Percentiles rank a stretch among this genome's conserved stretches.
phyloP scores from a whole-genome alignment of 1,140 invertebrate genomes.

The Doryteuthis pealeii region DNA sequence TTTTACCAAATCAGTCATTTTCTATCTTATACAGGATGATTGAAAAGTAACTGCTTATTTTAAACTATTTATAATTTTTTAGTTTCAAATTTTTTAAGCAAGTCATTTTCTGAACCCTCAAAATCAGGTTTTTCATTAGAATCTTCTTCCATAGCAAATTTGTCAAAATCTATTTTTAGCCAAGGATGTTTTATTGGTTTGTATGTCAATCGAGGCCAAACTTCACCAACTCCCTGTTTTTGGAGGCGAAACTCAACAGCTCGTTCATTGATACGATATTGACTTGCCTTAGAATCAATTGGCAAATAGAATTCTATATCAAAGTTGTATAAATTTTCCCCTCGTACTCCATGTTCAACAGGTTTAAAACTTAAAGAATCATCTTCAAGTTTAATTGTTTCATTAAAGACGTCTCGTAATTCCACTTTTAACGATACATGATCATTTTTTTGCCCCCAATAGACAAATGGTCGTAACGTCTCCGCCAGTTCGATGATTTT shows the following conservation, averaged over 20 bases:
- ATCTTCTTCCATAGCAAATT: constrained; percentile 71
- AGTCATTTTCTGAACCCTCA: no score
- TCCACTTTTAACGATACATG: no score
- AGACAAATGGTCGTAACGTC: no score
- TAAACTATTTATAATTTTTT: no score
- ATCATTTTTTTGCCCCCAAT: no score
- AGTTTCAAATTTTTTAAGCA: no score
- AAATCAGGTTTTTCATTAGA: constrained; percentile 60
- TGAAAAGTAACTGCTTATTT: no score
- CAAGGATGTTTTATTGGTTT: constrained; percentile 81
- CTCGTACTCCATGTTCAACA: constrained; percentile 55
- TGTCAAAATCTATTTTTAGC: constrained; percentile 89
- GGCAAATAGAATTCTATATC: constrained; percentile 71
- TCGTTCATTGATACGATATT: constrained; percentile 71
- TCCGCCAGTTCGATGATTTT: no score
- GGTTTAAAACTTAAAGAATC: constrained; percentile 52
- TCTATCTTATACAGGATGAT: no score
- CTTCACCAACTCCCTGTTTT: constrained; percentile 69
- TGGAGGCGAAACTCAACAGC: constrained; percentile 76
- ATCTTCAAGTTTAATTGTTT: constrained; percentile 55
- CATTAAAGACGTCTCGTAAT: no score
- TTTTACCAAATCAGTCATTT: no score
- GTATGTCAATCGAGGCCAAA: constrained; percentile 81
- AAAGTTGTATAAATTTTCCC: constrained; percentile 70
- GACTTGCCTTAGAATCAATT: constrained; percentile 66